Percentiles rank a stretch among this genome's conserved stretches.
These are phyloP conservation scores for Hephaestus fuliginosus DNA, from an alignment of 2,797 vertebrate species.

Conservation along the genomic window DNA sequence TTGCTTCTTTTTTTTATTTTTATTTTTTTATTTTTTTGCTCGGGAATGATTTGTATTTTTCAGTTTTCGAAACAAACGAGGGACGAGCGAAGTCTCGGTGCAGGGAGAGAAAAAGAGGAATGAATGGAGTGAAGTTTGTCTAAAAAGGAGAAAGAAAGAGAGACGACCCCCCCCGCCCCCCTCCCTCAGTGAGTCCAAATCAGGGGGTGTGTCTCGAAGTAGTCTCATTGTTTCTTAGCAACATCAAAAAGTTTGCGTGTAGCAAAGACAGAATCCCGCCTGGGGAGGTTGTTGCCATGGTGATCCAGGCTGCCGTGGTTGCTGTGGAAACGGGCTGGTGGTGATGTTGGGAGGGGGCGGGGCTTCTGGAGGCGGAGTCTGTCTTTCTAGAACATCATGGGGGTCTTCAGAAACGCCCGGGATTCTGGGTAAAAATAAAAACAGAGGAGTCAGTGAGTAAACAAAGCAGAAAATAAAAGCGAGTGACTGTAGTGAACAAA, in stretches of 20 bases:
- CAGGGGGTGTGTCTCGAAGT: conserved; percentile 41
- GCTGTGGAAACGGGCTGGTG: conserved; percentile 54
- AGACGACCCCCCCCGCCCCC: conserved; percentile 11
- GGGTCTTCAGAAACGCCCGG: conserved; percentile 79
- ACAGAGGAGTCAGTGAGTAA: not conserved
- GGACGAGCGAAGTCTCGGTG: conserved; percentile 18
- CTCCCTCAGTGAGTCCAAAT: conserved; percentile 42
- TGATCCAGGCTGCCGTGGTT: conserved; percentile 27
- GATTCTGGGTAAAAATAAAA: conserved; percentile 65
- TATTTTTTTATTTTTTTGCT: not conserved
- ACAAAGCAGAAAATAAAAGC: no score
- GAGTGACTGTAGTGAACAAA: not conserved
- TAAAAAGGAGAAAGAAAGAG: conserved; percentile 53
- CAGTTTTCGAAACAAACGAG: conserved; percentile 27
- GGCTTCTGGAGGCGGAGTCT: conserved; percentile 12
- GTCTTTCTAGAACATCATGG: conserved; percentile 79
- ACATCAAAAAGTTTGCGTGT: conserved; percentile 33
- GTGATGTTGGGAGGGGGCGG: not conserved
- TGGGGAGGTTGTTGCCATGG: conserved; percentile 21
- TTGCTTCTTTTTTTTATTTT: not conserved
- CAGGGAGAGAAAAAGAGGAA: conserved; percentile 43
- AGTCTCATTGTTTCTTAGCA: conserved; percentile 63
- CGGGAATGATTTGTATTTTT: conserved; percentile 19
- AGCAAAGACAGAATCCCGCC: conserved; percentile 45
- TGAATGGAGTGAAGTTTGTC: conserved; percentile 54